Percentiles rank a stretch among this genome's conserved stretches.
phyloP scores from a whole-genome alignment of 2,113 vertebrate genomes.

The Callipepla californica region DNA sequence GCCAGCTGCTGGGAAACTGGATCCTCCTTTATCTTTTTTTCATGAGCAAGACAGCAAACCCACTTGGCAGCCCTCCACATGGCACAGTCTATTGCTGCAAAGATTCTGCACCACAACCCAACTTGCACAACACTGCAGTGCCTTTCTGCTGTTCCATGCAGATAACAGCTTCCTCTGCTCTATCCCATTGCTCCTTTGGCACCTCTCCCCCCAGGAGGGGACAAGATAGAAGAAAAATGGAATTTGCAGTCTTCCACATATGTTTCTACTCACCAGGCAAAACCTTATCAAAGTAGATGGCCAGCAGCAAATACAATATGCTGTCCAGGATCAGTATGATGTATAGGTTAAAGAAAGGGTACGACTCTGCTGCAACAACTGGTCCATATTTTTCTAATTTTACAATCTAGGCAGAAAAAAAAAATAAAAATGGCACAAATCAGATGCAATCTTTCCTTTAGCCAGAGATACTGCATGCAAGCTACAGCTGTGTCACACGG shows the following conservation, averaged over 20 bases:
- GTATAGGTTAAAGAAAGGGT: constrained; percentile 80
- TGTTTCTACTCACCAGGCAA: constrained; percentile 82
- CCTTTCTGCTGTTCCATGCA: neutral
- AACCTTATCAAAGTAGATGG: constrained; percentile 89
- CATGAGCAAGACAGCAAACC: neutral
- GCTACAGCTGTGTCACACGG: neutral
- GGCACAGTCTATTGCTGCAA: neutral
- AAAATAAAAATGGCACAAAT: neutral
- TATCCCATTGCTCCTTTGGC: neutral
- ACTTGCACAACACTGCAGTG: neutral
- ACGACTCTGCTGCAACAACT: constrained; percentile 69
- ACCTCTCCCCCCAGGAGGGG: neutral
- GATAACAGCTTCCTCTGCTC: neutral
- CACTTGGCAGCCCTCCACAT: neutral
- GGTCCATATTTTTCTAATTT: constrained; percentile 82
- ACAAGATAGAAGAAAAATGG: neutral
- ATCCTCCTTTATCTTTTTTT: neutral
- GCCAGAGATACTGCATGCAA: accelerated
- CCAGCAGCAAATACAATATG: constrained; percentile 85
- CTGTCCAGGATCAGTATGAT: constrained; percentile 84
- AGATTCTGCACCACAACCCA: neutral
- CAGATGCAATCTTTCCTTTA: neutral
- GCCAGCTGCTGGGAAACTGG: neutral
- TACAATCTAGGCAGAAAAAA: constrained; percentile 75
- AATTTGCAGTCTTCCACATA: neutral